Evolutionary conservation across 2,888 invertebrate species (phyloP), one percentile per base, ranked within the genome.

Genomic region (Agonopterix heracliana): DNA sequence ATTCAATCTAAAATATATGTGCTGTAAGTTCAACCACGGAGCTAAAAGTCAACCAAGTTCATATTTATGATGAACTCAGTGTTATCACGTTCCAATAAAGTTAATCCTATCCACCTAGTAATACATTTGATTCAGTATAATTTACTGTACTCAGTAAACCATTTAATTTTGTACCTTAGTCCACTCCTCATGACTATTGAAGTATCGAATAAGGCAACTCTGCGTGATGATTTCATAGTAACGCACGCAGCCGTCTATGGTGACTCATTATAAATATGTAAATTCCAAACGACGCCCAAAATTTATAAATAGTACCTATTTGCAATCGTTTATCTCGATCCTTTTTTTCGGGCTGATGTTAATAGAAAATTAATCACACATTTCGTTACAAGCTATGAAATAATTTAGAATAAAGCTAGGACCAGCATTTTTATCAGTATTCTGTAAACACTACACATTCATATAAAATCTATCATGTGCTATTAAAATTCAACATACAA

Each of bases 341-440:
- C 26, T 26, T 26, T 26, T 26, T 26, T 26, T 5, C 1, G 7
- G 38, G n/a, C 38, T 38, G 38, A n/a, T 38, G 38, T n/a, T 38
- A 38, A n/a, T 38, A 38, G n/a, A 38, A n/a, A 38, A 41, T 50
- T 13, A 38, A 36, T n/a, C n/a, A 36, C 9, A 5, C 36, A 17
- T 36, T 7, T 36, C 36, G n/a, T 36, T 38, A 38, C 38, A n/a
- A 38, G n/a, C 38, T 38, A 38, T n/a, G 62, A 67, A 70, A 75
- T 71, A 74, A 74, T 71, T 75, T 74, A 70, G 71, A 69, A 78
- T 81, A 78, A 77, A 80, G 73, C 81, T 81, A 75, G 67, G 76
- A 81, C 81, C 81, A 81, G 78, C 70, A 73, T 66, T 61, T 26
- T 69, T 54, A 57, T 51, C 49, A 51, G 52, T 48, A 51, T 44